phyloP scores from a whole-genome alignment of 2,797 vertebrate species.

The Amblyraja radiata region DNA sequence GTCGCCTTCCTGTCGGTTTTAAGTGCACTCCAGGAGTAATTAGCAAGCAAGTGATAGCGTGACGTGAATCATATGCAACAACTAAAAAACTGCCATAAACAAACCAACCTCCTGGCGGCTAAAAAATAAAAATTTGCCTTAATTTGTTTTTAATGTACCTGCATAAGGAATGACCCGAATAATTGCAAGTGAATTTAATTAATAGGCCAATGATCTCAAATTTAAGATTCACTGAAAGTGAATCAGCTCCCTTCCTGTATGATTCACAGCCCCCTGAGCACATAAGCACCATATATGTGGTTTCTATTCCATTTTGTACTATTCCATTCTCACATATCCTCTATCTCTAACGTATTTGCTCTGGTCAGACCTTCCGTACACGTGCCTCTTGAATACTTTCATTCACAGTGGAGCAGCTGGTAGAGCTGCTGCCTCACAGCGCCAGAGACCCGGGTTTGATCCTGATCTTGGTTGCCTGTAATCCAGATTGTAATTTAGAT shows the following conservation, averaged over 20 bases:
- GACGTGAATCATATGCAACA: not conserved
- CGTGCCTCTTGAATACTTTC: too few species aligned
- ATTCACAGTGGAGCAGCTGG: too few species aligned
- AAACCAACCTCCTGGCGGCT: not conserved
- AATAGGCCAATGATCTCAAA: not conserved
- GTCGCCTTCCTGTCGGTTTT: not conserved
- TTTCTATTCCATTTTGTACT: too few species aligned
- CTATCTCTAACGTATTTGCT: too few species aligned
- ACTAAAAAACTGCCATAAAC: not conserved
- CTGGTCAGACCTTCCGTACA: too few species aligned
- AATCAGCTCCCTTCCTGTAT: not conserved
- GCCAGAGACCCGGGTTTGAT: too few species aligned
- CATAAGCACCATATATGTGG: not conserved
- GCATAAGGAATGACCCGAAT: not conserved
- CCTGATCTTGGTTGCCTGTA: too few species aligned
- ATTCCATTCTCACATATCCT: too few species aligned
- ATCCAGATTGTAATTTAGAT: too few species aligned
- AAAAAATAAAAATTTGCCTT: not conserved
- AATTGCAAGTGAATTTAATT: not conserved
- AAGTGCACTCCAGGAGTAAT: not conserved
- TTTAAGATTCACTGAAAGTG: not conserved
- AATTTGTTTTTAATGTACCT: slow-evolving; percentile 22
- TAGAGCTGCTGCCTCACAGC: too few species aligned
- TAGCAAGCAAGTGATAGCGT: not conserved
- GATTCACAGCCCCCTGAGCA: not conserved